These are phyloP conservation scores for Probaryconus sp. DNA, from an alignment of 1,140 invertebrate species.

Conservation along the genomic window DNA sequence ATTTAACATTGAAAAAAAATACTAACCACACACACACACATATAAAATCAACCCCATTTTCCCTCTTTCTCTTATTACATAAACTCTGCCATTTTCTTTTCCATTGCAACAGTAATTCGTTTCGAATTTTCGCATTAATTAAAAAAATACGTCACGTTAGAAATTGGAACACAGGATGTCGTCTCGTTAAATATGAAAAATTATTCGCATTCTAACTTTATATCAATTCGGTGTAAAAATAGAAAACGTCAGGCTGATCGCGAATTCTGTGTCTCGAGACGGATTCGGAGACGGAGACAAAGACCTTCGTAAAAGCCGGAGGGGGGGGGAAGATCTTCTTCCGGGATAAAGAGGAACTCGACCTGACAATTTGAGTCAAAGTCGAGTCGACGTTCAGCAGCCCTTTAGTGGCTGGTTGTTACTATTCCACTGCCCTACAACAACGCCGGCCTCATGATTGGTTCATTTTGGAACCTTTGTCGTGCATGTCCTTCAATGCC, in stretches of 20 bases:
- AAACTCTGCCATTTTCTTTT: too few species aligned
- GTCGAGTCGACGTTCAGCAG: constrained; percentile 59
- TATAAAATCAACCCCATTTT: too few species aligned
- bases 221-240: constrained; percentile 3
- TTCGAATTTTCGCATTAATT: too few species aligned
- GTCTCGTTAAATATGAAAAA: neutral
- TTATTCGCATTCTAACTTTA: too few species aligned
- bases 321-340: constrained; percentile 32
- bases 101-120: too few species aligned
- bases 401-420: constrained; percentile 63
- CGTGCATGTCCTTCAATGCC: constrained; percentile 95
- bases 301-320: constrained; percentile 10
- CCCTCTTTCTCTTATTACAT: too few species aligned
- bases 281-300: constrained; percentile 33
- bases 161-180: constrained; percentile 10
- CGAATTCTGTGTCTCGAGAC: constrained; percentile 30
- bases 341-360: constrained; percentile 19
- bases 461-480: constrained; percentile 95
- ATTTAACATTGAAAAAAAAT: too few species aligned
- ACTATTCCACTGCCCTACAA: constrained; percentile 75
- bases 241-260: constrained; percentile 25
- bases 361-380: constrained; percentile 47
- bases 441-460: constrained; percentile 86
- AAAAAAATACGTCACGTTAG: too few species aligned
- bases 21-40: too few species aligned